These are phyloP conservation scores for Butorides virescens DNA, from an alignment of 2,113 vertebrate species.

Conservation along the genomic window DNA sequence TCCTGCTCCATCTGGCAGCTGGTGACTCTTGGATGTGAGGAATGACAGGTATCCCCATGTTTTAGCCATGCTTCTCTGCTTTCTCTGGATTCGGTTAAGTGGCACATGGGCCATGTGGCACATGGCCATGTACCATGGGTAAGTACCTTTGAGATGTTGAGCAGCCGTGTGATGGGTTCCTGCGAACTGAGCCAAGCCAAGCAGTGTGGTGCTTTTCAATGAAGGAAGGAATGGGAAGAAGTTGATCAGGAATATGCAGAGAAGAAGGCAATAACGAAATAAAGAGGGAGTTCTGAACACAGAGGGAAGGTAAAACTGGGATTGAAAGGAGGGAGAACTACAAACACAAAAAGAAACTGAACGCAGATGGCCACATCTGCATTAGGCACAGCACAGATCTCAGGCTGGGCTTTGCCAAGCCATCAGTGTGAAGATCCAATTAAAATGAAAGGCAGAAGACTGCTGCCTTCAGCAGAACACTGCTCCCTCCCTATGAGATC, in stretches of 20 bases:
- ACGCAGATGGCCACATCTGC: not conserved
- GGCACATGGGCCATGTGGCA: not conserved
- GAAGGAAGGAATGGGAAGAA: not conserved
- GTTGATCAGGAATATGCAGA: not conserved
- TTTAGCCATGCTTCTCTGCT: not conserved
- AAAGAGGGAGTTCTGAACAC: not conserved
- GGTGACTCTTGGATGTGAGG: not conserved
- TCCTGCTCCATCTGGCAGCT: not conserved
- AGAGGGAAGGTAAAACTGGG: not conserved
- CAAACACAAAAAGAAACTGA: not conserved
- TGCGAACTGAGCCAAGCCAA: not conserved
- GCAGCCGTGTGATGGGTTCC: not conserved
- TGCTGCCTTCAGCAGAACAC: conserved; percentile 1
- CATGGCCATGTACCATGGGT: too few species aligned
- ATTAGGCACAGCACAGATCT: not conserved
- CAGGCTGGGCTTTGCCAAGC: not conserved
- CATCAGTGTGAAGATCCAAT: not conserved
- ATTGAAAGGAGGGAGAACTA: not conserved
- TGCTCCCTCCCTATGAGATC: conserved; percentile 31
- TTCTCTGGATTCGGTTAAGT: not conserved
- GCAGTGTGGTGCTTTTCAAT: not conserved
- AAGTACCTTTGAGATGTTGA: not conserved
- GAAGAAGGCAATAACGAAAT: not conserved
- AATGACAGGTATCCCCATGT: fast-evolving
- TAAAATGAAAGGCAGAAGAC: conserved; percentile 47